These are phyloP conservation scores for Callinectes sapidus DNA, from an alignment of 2,888 invertebrate species.

Conservation along the genomic window DNA sequence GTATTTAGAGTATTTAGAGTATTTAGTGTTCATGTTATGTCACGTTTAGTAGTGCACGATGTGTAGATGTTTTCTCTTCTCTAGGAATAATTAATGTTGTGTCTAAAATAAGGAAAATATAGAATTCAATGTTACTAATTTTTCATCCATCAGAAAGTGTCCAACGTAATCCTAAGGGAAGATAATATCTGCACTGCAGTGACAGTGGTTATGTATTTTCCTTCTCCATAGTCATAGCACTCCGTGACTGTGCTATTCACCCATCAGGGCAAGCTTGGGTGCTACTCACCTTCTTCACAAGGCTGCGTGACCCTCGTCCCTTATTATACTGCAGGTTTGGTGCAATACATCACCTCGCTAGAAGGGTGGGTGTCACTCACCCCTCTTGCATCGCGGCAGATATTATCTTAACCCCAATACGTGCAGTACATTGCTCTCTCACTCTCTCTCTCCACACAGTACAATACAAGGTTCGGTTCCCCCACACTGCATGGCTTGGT, in stretches of 20 bases:
- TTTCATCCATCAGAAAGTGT: too few relatives aligned
- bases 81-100: too few relatives aligned
- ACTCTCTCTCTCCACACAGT: background rate
- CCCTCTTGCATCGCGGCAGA: background rate
- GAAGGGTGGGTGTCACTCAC: background rate
- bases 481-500: background rate
- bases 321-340: too few relatives aligned
- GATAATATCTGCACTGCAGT: too few relatives aligned
- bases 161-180: too few relatives aligned
- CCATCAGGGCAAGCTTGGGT: background rate
- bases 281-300: background rate
- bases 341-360: too few relatives aligned
- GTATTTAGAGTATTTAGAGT: too few relatives aligned
- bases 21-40: background rate
- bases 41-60: background rate
- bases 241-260: too few relatives aligned
- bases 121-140: too few relatives aligned
- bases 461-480: background rate
- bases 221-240: too few relatives aligned
- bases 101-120: too few relatives aligned
- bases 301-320: background rate
- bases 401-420: background rate
- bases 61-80: background rate
- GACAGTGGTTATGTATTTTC: too few relatives aligned
- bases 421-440: background rate